Evolutionary conservation across 2,113 vertebrate genomes (phyloP).

Genomic region (Bambusicola thoracicus): DNA sequence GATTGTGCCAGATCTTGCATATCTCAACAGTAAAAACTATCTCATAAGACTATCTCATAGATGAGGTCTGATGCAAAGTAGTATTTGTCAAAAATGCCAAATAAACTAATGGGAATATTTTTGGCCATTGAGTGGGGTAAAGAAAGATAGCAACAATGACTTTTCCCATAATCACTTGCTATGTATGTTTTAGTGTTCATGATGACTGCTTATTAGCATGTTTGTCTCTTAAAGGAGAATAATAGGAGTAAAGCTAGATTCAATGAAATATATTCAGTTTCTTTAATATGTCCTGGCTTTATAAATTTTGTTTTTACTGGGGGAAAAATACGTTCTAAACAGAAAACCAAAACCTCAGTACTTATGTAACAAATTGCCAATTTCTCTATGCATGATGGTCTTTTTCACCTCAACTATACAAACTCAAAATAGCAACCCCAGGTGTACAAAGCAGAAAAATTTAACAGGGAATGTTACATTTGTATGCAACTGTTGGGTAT

Average conservation of each 20-base stretch:
- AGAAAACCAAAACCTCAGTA: background rate
- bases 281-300: accelerated
- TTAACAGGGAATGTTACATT: background rate
- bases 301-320: background rate
- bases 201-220: background rate
- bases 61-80: background rate
- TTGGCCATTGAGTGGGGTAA: background rate
- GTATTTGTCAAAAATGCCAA: background rate
- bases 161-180: too few relatives aligned
- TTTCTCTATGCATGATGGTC: background rate
- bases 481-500: background rate
- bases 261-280: background rate
- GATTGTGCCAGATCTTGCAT: background rate
- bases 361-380: background rate
- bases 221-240: background rate
- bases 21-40: background rate
- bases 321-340: background rate
- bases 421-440: background rate
- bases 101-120: background rate
- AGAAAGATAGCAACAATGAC: background rate
- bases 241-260: background rate
- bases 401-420: background rate
- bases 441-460: background rate
- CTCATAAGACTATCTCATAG: background rate
- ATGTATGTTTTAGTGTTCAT: background rate